Conservation (phyloP, 2,888 invertebrate genomes). For the Syrista parreyssii region DNA sequence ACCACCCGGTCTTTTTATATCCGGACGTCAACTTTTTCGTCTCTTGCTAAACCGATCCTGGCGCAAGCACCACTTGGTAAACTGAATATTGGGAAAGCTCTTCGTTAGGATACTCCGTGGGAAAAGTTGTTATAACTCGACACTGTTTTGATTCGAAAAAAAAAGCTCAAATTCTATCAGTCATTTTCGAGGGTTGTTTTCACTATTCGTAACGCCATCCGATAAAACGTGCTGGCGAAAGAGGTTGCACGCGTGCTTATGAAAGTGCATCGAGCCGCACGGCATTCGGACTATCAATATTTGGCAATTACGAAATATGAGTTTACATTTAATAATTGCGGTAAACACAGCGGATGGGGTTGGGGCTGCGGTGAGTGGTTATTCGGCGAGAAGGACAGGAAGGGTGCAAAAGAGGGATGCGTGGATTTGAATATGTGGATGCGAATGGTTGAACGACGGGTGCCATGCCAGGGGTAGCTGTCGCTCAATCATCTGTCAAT, state of each 20-base stretch:
- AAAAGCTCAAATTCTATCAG: background rate
- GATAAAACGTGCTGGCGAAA: slow-evolving; percentile 39
- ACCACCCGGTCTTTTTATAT: background rate
- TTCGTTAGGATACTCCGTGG: background rate
- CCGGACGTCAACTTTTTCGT: background rate
- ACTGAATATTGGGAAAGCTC: background rate
- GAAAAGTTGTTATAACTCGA: background rate
- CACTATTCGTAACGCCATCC: background rate
- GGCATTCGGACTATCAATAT: slow-evolving; percentile 56
- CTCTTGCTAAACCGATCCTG: background rate
- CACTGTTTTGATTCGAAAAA: background rate
- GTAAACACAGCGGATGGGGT: slow-evolving; percentile 56
- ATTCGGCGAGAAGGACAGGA: slow-evolving; percentile 37
- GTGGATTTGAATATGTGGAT: background rate
- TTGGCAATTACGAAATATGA: slow-evolving; percentile 65
- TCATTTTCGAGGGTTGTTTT: background rate
- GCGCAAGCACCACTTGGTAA: background rate
- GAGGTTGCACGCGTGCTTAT: background rate
- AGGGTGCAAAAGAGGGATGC: slow-evolving; percentile 8
- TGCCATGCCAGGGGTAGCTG: background rate
- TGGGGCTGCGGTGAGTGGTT: slow-evolving; percentile 48
- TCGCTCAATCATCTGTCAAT: slow-evolving; percentile 22
- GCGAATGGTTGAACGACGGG: slow-evolving; percentile 25
- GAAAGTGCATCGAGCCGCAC: slow-evolving; percentile 37
- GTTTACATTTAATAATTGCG: slow-evolving; percentile 65